Evolutionary conservation across 1,140 invertebrate species (phyloP), one percentile per base, ranked within the genome.

Genomic region (Atta colombica): DNA sequence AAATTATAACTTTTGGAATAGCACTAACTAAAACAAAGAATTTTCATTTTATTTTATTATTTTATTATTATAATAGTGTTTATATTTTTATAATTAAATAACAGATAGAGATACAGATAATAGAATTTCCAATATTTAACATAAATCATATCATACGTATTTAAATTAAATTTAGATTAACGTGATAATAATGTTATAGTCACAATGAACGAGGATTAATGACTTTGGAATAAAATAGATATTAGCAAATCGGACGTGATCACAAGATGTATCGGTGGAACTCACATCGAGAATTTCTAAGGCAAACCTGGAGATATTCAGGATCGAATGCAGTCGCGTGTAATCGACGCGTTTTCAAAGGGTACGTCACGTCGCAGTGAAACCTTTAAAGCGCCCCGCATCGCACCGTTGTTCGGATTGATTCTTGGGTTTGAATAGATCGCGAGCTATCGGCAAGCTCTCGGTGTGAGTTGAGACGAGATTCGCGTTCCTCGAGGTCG

Each of bases 291-390:
- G 45, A 61, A 51, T 12, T 82, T 61, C 39, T 31, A 74, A 72
- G 25, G 55, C 25, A 35, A 25, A 74, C 55, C 35, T 14, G 55
- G 14, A 8, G 58, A 35, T 49, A 39, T 60, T 84, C 80, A 75
- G 69, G 55, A n/a, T 61, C 80, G 55, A 28, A 21, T 16, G 16
- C 35, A 49, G 25, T 81, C 80, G 31, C 63, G 69, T 65, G 75
- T 88, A 89, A 90, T 90, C 77, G 89, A 82, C 72, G 77, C 7
- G 14, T 69, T 60, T 53, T 89, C 89, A 89, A 90, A 89, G 78
- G 66, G 78, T 65, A 87, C 72, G 69, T 87, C 65, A 78, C 72
- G 69, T 87, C 74, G 88, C 81, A 55, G 77, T 51, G 77, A 90
- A 90, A 87, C 61, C 88, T 89, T 90, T 90, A 89, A 89, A 90